phyloP scores from a whole-genome alignment of 2,888 invertebrate genomes.

The Caenorhabditis afra region DNA sequence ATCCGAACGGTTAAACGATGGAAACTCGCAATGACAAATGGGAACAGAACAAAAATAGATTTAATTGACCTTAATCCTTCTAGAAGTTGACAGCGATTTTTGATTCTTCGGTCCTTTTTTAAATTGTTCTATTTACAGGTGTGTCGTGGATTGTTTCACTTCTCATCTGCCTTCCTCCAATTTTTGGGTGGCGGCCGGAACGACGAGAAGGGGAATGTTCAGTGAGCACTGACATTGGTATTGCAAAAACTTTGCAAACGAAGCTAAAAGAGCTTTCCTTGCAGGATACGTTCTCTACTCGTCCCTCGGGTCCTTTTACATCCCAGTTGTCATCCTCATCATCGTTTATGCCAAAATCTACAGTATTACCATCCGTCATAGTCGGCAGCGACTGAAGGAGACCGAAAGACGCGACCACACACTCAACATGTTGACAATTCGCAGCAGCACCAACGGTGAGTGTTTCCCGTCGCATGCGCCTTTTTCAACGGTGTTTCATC shows the following conservation, averaged over 20 bases:
- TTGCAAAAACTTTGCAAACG: conserved; percentile 2
- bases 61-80: too few species aligned
- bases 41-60: too few species aligned
- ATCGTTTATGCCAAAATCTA: conserved; percentile 80
- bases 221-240: conserved; percentile 71
- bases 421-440: conserved; percentile 64
- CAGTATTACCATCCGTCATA: conserved; percentile 78
- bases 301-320: conserved; percentile 97
- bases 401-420: conserved; percentile 78
- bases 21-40: too few species aligned
- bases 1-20: not conserved
- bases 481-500: not conserved
- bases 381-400: conserved; percentile 77
- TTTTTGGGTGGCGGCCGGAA: conserved; percentile 79
- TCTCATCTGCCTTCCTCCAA: conserved; percentile 79
- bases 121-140: conserved; percentile 65
- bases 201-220: conserved; percentile 66
- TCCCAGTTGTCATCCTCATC: conserved; percentile 88
- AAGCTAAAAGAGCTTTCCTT: conserved; percentile 22
- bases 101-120: not conserved
- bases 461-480: not conserved
- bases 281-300: conserved; percentile 94
- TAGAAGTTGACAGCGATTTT: too few species aligned
- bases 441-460: conserved; percentile 51
- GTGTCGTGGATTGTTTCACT: conserved; percentile 79